These are phyloP conservation scores for Panagrolaimus sp. DNA, from an alignment of 1,140 invertebrate species.

Conservation along the genomic window DNA sequence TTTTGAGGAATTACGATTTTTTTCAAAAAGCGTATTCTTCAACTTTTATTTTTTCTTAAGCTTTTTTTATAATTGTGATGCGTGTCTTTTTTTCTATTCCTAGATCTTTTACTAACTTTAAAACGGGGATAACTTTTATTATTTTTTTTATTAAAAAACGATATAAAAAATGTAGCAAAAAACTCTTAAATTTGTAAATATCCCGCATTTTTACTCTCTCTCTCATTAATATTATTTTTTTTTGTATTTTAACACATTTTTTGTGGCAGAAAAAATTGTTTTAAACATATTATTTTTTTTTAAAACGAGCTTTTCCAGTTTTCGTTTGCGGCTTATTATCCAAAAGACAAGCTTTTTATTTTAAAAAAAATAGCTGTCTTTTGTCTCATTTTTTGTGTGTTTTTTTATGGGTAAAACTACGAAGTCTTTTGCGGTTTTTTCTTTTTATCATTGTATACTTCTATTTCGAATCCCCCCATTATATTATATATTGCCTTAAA, in stretches of 20 bases:
- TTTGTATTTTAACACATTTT: not conserved
- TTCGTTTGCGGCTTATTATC: not conserved
- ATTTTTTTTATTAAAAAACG: not conserved
- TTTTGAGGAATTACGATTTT: no score
- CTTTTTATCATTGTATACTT: not conserved
- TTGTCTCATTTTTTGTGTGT: not conserved
- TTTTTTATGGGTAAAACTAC: no score
- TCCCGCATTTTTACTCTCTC: not conserved
- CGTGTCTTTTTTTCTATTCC: slow-evolving; percentile 10
- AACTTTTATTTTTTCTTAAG: not conserved
- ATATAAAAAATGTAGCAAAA: slow-evolving; percentile 2
- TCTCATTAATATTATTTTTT: not conserved
- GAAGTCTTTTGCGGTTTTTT: not conserved
- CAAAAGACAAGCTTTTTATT: not conserved
- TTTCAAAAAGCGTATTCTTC: no score
- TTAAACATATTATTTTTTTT: no score
- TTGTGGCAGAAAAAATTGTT: not conserved
- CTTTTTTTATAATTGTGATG: not conserved
- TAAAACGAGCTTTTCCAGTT: slow-evolving; percentile 3
- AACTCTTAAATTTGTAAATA: not conserved
- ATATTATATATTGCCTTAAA: not conserved
- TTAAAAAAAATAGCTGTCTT: not conserved
- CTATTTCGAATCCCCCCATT: not conserved
- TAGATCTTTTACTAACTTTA: slow-evolving; percentile 4
- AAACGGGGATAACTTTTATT: slow-evolving; percentile 13